Conservation (phyloP, 2,888 invertebrate species). For the Perithous albicinctus region DNA sequence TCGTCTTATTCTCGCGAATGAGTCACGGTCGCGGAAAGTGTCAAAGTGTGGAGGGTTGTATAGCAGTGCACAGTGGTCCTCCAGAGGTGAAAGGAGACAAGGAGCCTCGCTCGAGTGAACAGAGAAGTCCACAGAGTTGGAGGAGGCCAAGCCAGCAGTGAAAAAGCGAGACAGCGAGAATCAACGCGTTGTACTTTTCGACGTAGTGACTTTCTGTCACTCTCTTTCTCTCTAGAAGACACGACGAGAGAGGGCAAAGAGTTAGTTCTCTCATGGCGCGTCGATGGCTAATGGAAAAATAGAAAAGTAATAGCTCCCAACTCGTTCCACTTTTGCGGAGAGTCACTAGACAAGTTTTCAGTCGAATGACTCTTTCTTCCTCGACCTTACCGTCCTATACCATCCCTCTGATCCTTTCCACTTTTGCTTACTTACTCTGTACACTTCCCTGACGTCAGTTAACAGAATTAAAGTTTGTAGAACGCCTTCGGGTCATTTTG, state of each 20-base stretch:
- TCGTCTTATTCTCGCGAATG: constrained; percentile 44
- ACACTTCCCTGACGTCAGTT: constrained; percentile 17
- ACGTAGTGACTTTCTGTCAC: constrained; percentile 48
- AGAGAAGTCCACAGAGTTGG: constrained; percentile 31
- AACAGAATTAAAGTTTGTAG: constrained; percentile 54
- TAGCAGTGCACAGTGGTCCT: constrained; percentile 38
- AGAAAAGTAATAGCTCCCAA: constrained; percentile 48
- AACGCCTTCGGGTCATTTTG: constrained; percentile 30
- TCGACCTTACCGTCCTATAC: not conserved
- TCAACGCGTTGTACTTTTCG: constrained; percentile 65
- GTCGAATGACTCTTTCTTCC: constrained; percentile 48
- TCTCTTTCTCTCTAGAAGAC: too few species aligned
- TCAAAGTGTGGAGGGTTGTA: constrained; percentile 59
- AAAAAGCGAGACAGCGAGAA: constrained; percentile 51
- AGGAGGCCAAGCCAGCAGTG: constrained; percentile 58
- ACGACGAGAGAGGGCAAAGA: constrained; percentile 39
- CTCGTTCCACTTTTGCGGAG: constrained; percentile 57
- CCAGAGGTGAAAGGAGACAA: constrained; percentile 53
- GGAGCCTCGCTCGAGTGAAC: constrained; percentile 50
- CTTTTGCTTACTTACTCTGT: constrained; percentile 12
- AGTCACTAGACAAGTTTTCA: constrained; percentile 65
- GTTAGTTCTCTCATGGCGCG: constrained; percentile 64
- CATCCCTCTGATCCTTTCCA: not conserved
- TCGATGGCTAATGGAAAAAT: constrained; percentile 67
- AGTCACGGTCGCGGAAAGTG: constrained; percentile 60